phyloP scores from a whole-genome alignment of 2,888 invertebrate genomes.

The Zelleria hepariella region DNA sequence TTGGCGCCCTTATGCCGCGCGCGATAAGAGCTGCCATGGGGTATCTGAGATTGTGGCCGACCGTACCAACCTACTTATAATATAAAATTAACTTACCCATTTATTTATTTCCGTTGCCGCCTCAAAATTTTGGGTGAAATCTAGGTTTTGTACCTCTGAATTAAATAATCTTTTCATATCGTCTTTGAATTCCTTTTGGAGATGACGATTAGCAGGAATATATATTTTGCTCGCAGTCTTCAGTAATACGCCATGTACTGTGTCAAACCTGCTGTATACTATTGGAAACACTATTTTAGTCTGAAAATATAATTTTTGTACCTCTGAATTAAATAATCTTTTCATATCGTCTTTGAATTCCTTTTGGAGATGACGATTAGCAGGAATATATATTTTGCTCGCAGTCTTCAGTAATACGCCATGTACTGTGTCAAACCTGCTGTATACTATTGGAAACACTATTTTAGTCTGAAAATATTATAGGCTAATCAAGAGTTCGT shows the following conservation, averaged over 20 bases:
- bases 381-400: slow-evolving; percentile 76
- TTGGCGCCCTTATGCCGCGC: no score
- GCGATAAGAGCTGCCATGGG: no score
- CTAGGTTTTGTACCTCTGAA: slow-evolving; percentile 72
- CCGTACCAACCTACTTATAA: not conserved
- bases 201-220: slow-evolving; percentile 51
- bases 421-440: slow-evolving; percentile 29
- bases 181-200: slow-evolving; percentile 69
- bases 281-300: slow-evolving; percentile 35
- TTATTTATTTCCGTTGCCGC: slow-evolving; percentile 77
- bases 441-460: slow-evolving; percentile 30
- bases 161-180: slow-evolving; percentile 71
- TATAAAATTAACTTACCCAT: slow-evolving; percentile 69
- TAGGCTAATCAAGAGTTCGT: no score
- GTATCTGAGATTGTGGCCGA: no score
- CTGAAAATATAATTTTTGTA: slow-evolving; percentile 54
- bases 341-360: slow-evolving; percentile 68
- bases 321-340: slow-evolving; percentile 74
- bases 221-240: slow-evolving; percentile 80
- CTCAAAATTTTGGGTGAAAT: slow-evolving; percentile 65
- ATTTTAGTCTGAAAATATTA: slow-evolving; percentile 35
- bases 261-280: slow-evolving; percentile 24
- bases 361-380: slow-evolving; percentile 56
- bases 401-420: slow-evolving; percentile 75
- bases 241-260: slow-evolving; percentile 64